Base-by-base conservation (phyloP, 23 tunicate genomes). In the Styela clava region DNA sequence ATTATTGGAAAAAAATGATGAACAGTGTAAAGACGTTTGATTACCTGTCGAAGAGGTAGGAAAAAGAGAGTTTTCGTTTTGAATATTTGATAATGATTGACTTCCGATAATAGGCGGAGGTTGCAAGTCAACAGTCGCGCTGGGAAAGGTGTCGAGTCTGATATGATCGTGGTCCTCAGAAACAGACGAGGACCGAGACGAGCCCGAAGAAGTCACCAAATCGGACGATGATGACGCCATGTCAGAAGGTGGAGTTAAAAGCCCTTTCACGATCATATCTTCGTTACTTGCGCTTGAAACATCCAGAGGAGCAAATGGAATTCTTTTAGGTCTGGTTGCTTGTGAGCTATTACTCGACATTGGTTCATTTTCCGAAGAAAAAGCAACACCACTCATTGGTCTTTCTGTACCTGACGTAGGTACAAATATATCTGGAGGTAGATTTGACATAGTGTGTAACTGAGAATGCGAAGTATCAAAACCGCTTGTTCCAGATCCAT, bases 241-340 rank as follows among this genome's bases (percentile, higher is more conserved):
- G 74, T 91, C 97, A 0, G 97, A 91, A 19, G 97, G 97, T 35
- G 97, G 97, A 26, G 97, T 91, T 61, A 91, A 65, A 52, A 91
- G 83, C 1, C 78, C 97, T 31, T 81, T 81, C 30, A 77, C 90
- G 24, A 76, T 2, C 27, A 56, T 52, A 52, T 52, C 52, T 25
- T 76, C 81, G 12, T 2, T 52, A 76, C n/a, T 16, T 18, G 30
- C 24, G 12, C 31, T 33, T 44, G 31, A 22, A 27, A 44, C 64
- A 2, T 52, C 81, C 18, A 76, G 27, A 18, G 81, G 81, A 12
- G 81, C 81, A 51, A 76, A 56, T 9, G 81, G 81, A 24, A 44
- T 44, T 64, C 81, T 52, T 52, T 25, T 56, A 0, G 77, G 34
- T 5, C 77, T 27, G 34, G 31, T 16, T 25, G 71, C 21, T 18